Conservation (phyloP, 92 coral and sea anemone species). For the Pocillopora meandrina region DNA sequence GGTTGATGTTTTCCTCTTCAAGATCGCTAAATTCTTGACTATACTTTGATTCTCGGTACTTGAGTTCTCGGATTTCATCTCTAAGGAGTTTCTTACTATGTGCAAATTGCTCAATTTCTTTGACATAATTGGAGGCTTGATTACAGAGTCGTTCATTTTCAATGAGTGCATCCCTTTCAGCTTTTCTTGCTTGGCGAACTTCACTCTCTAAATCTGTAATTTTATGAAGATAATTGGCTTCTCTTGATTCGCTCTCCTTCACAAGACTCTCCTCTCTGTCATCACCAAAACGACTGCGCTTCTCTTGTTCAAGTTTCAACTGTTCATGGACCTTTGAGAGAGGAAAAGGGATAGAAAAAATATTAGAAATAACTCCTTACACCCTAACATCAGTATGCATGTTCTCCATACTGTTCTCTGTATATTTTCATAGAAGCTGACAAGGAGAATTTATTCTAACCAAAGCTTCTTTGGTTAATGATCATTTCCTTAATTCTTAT, state of each 20-base stretch:
- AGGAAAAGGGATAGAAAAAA: constrained; percentile 9
- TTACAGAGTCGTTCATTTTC: constrained; percentile 85
- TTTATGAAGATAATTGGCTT: constrained; percentile 85
- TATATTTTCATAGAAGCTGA: too few relatives aligned
- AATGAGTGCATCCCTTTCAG: constrained; percentile 75
- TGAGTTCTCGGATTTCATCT: constrained; percentile 86
- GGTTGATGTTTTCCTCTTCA: constrained; percentile 92
- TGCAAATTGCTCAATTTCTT: constrained; percentile 82
- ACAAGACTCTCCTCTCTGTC: constrained; percentile 93
- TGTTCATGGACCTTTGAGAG: constrained; percentile 82
- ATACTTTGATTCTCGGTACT: constrained; percentile 79
- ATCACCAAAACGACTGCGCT: constrained; percentile 94
- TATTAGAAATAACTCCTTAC: neutral
- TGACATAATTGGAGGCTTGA: constrained; percentile 72
- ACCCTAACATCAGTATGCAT: too few relatives aligned
- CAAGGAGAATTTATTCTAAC: too few relatives aligned
- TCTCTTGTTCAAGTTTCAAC: constrained; percentile 92
- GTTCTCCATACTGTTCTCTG: too few relatives aligned
- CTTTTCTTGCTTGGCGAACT: constrained; percentile 81
- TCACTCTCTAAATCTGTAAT: constrained; percentile 94
- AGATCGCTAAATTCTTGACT: constrained; percentile 88
- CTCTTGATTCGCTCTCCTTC: constrained; percentile 96
- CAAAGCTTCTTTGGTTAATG: too few relatives aligned
- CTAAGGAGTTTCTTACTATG: constrained; percentile 80
- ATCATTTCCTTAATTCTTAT: too few relatives aligned